These are phyloP conservation scores for Imbricaverruca yamaguchii DNA, from an alignment of 2,888 invertebrate genomes.

Conservation along the genomic window DNA sequence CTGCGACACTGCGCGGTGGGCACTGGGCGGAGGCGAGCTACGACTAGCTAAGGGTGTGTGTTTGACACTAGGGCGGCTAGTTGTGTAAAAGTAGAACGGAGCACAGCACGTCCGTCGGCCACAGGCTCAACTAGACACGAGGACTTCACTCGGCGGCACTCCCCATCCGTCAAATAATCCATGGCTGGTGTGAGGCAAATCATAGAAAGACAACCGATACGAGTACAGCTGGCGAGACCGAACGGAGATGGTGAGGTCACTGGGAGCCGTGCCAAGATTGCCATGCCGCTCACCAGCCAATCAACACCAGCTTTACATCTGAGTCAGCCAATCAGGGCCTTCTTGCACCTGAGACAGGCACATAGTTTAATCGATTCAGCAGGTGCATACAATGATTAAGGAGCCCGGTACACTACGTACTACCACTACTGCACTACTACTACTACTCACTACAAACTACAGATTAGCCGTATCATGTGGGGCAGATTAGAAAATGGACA, in stretches of 20 bases:
- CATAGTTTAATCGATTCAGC: background rate
- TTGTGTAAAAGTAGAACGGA: background rate
- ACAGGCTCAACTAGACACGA: background rate
- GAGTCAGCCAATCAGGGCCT: constrained; percentile 18
- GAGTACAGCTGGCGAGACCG: background rate
- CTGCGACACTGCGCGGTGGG: background rate
- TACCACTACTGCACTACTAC: constrained; percentile 16
- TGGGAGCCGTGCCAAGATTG: constrained; percentile 33
- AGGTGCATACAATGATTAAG: constrained; percentile 16
- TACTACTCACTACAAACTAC: constrained; percentile 18
- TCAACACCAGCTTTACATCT: constrained; percentile 22
- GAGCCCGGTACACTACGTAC: constrained; percentile 6
- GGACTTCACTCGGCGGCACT: background rate
- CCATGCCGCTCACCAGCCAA: constrained; percentile 33
- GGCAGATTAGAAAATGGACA: constrained; percentile 17
- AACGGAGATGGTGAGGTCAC: constrained; percentile 28
- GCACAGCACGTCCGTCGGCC: background rate
- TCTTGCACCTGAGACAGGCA: constrained; percentile 10
- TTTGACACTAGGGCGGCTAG: background rate
- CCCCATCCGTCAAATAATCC: constrained; percentile 9
- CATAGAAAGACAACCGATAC: background rate
- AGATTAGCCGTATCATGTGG: constrained; percentile 11
- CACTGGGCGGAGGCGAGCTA: background rate
- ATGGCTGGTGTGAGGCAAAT: background rate
- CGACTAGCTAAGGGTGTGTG: constrained; percentile 4